Evolutionary conservation across 2,797 vertebrate genomes (phyloP).

Genomic region (Myotis daubentonii): DNA sequence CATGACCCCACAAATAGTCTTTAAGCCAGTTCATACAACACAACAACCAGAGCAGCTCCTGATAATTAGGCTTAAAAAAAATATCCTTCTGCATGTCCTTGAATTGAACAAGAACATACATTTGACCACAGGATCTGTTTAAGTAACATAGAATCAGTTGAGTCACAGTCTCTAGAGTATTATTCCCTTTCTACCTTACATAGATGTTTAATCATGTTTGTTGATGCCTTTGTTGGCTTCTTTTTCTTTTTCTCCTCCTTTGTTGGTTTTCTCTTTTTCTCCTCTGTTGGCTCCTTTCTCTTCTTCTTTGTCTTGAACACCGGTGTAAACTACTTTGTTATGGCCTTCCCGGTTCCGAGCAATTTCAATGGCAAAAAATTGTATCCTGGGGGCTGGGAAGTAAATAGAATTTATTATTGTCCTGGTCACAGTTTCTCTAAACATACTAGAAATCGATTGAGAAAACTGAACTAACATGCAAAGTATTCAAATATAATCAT

Average conservation of each 20-base stretch:
- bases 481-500: constrained; percentile 1
- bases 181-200: background rate
- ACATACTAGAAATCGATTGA: background rate
- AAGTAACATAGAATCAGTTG: background rate
- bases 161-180: background rate
- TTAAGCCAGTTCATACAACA: background rate
- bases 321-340: constrained; percentile 83
- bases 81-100: background rate
- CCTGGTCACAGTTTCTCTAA: constrained; percentile 3
- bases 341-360: constrained; percentile 93
- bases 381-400: constrained; percentile 92
- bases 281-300: background rate
- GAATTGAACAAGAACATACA: constrained; percentile 2
- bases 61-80: background rate
- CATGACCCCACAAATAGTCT: background rate
- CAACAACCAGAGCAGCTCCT: constrained; percentile 2
- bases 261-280: constrained; percentile 21
- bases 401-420: constrained; percentile 37
- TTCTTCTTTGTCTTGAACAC: constrained; percentile 24
- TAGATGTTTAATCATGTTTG: constrained; percentile 33
- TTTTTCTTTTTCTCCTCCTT: constrained; percentile 13
- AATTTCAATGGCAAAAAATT: constrained; percentile 96
- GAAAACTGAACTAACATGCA: background rate
- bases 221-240: background rate
- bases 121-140: background rate